Evolutionary conservation across 2,888 invertebrate genomes (phyloP), one percentile per base, ranked within the genome.

Genomic region (Athetis lepigone): DNA sequence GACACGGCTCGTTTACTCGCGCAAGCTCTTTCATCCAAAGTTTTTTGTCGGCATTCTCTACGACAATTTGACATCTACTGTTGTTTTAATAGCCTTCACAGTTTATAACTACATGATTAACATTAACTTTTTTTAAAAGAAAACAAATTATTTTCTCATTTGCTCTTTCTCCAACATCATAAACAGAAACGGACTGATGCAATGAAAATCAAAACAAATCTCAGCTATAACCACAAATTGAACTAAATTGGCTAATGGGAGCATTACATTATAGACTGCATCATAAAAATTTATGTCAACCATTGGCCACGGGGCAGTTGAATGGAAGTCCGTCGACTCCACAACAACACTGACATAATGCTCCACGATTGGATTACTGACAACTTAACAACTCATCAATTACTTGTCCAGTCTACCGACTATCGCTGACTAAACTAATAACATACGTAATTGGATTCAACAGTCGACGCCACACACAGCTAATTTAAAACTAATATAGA

Each of bases 371-470:
- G 86, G 87, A 85, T 86, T 86, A 85, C 87, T 80, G 83, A 87
- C 87, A 87, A 85, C 81, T 83, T 84, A 86, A 89, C 86, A 85
- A 84, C 70, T 85, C 88, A 85, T 87, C 89, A 88, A 90, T 88
- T 69, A 64, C 72, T 75, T 51, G 50, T 46, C 57, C 16, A 63
- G 49, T 77, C 63, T 51, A 25, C 57, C 70, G 50, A 27, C 71
- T 58, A 79, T 80, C 73, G 75, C 80, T 68, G 67, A 65, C 64
- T 77, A 72, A 61, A 65, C 72, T 71, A 77, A 78, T 80, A 80
- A 78, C 64, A 63, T 64, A 75, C 66, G 62, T 83, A 81, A 84
- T 83, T 84, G 83, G 83, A 83, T 83, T 79, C 71, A 56, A 62
- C 64, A 72, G 64, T 80, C 66, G 56, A 76, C 71, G 70, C 62